These are phyloP conservation scores for Xestia rhomboidea DNA, from an alignment of 2,888 invertebrate species.

Conservation along the genomic window DNA sequence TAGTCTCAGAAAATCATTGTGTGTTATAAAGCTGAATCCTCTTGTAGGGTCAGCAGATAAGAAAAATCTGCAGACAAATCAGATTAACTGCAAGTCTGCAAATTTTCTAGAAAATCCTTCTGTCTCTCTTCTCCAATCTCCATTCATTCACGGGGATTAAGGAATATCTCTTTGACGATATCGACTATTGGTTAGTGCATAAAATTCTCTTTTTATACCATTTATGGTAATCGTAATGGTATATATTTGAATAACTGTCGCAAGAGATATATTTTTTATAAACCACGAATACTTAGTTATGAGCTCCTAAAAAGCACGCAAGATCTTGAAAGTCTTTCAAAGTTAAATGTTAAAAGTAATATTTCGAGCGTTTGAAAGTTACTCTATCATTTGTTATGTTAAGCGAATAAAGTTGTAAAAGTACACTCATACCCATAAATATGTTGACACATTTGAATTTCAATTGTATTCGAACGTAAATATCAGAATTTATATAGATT, in stretches of 20 bases:
- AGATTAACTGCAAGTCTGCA: not conserved
- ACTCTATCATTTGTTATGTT: conserved; percentile 44
- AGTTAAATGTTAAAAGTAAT: conserved; percentile 31
- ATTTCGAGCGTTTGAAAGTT: conserved; percentile 11
- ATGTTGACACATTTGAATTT: conserved; percentile 60
- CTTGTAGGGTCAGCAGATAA: not conserved
- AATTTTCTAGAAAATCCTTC: conserved; percentile 4
- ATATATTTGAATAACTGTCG: conserved; percentile 8
- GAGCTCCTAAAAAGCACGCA: conserved; percentile 2
- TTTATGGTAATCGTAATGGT: conserved; percentile 9
- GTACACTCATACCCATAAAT: conserved; percentile 56
- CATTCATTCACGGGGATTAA: not conserved
- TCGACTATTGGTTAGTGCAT: not conserved
- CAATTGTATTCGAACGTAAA: conserved; percentile 52
- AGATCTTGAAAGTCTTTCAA: conserved; percentile 38
- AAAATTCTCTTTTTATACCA: not conserved
- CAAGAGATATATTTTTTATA: not conserved
- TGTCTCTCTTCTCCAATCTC: not conserved
- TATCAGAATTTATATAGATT: conserved; percentile 49
- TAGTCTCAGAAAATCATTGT: conserved; percentile 4
- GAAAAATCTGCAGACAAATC: not conserved
- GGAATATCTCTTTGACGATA: not conserved
- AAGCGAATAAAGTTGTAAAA: conserved; percentile 56
- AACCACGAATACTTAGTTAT: conserved; percentile 15
- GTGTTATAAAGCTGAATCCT: not conserved